Conservation (phyloP, 2,113 vertebrate species). For the Oncorhynchus kisutch region DNA sequence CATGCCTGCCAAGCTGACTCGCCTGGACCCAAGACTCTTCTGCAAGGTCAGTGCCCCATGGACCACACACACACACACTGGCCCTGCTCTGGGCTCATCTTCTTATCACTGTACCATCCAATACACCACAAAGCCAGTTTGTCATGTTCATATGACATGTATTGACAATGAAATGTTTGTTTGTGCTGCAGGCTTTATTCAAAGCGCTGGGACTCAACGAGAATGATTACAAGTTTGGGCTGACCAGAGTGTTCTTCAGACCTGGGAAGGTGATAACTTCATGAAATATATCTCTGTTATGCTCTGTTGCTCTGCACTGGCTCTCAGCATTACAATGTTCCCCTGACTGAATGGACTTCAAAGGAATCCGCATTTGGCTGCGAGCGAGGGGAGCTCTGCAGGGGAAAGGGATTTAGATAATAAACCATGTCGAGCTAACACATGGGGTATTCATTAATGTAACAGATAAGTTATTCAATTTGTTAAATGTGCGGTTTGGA, state of each 20-base stretch:
- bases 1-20: conserved; percentile 89
- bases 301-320: not conserved
- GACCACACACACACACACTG: too few relatives aligned
- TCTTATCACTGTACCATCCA: not conserved
- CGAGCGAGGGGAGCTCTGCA: conserved; percentile 1
- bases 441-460: conserved; percentile 36
- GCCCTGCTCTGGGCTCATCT: not conserved
- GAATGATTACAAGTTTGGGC: conserved; percentile 96
- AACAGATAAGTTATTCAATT: conserved; percentile 54
- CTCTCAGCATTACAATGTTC: conserved; percentile 9
- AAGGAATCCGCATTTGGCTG: conserved; percentile 20
- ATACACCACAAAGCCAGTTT: not conserved
- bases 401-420: conserved; percentile 26
- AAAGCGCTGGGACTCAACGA: conserved; percentile 97
- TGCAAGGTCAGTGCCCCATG: conserved; percentile 83
- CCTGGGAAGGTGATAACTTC: conserved; percentile 89
- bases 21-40: conserved; percentile 94
- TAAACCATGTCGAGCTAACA: conserved; percentile 25
- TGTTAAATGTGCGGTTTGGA: conserved; percentile 9
- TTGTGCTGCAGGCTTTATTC: conserved; percentile 86
- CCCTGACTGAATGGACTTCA: conserved; percentile 9
- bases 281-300: too few relatives aligned
- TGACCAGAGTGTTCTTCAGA: conserved; percentile 97
- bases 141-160: not conserved
- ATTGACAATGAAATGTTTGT: not conserved